Base-by-base conservation (phyloP, 1,140 invertebrate genomes). In the Theocolax elegans region DNA sequence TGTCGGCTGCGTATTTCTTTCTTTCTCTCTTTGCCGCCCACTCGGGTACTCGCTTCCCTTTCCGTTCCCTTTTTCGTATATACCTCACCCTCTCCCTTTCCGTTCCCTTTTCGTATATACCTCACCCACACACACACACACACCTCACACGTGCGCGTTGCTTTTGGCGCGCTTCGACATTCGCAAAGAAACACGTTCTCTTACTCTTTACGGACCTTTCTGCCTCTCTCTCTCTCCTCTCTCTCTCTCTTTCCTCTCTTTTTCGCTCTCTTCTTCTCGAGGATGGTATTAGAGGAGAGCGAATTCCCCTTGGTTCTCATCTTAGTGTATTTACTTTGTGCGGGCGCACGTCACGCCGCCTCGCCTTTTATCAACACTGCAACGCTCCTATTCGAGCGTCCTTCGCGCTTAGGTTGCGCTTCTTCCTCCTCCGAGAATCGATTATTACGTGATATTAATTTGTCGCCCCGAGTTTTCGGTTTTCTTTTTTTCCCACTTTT, bases 141-240 rank as follows among this genome's bases (percentile, higher is more conserved):
- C 3, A 44, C 12, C 15, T 8, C 31, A 35, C 31, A 35, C 4
- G 31, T 35, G 31, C 31, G 31, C 15, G n/a, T 44, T 44, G 35
- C 49, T 44, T 15, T 31, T 72, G 56, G 67, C 67, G 75, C 65
- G 54, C 2, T 64, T 70, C 67, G 64, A 69, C 63, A 58, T 71
- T 59, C 72, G 59, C 49, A 49, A n/a, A 75, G 71, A 75, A 75
- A 75, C 73, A 74, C 71, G 75, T 75, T 73, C 72, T 70, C 59
- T 59, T 70, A 66, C 70, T 75, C 60, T 65, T 70, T 66, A 46
- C 44, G 27, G 27, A 48, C 51, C 68, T n/a, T n/a, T n/a, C n/a
- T n/a, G n/a, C n/a, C n/a, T n/a, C n/a, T n/a, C n/a, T n/a, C n/a
- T n/a, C n/a, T n/a, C n/a, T n/a, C n/a, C n/a, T 71, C 72, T 63